Conservation (phyloP, 2,113 vertebrate species). For the Triplophysa dalaica region DNA sequence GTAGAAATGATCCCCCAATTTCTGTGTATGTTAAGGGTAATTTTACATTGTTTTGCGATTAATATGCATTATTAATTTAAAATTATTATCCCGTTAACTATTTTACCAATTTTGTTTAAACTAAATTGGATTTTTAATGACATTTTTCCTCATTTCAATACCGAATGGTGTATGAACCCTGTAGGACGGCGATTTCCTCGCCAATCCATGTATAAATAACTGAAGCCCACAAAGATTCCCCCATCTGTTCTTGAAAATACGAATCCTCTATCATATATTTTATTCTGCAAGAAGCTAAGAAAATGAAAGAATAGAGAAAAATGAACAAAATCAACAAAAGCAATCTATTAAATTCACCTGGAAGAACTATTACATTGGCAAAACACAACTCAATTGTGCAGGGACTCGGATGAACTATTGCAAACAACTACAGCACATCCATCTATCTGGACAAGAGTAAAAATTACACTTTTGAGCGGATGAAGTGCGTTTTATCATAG, state of each 20-base stretch:
- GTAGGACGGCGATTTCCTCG: not conserved
- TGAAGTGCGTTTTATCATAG: slow-evolving; percentile 36
- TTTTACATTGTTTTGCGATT: not conserved
- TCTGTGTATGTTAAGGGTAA: too few relatives aligned
- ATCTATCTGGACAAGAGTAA: slow-evolving; percentile 19
- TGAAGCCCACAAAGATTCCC: not conserved
- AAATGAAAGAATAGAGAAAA: not conserved
- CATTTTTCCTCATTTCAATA: not conserved
- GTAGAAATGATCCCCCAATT: too few relatives aligned
- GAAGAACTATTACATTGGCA: slow-evolving; percentile 5
- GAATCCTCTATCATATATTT: not conserved
- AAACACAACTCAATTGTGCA: slow-evolving; percentile 10
- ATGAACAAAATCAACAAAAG: slow-evolving; percentile 3
- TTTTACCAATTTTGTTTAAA: not conserved
- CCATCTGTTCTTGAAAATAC: not conserved
- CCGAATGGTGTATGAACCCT: not conserved
- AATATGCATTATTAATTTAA: not conserved
- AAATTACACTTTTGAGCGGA: not conserved
- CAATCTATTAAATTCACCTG: slow-evolving; percentile 25
- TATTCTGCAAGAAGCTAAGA: not conserved
- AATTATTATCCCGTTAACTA: not conserved
- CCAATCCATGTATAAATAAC: not conserved
- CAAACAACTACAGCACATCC: slow-evolving; percentile 17
- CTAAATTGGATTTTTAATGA: not conserved
- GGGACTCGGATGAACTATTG: not conserved